Evolutionary conservation across 2,113 vertebrate species (phyloP), one percentile per base, ranked within the genome.

Genomic region (Brachyhypopomus gauderio): DNA sequence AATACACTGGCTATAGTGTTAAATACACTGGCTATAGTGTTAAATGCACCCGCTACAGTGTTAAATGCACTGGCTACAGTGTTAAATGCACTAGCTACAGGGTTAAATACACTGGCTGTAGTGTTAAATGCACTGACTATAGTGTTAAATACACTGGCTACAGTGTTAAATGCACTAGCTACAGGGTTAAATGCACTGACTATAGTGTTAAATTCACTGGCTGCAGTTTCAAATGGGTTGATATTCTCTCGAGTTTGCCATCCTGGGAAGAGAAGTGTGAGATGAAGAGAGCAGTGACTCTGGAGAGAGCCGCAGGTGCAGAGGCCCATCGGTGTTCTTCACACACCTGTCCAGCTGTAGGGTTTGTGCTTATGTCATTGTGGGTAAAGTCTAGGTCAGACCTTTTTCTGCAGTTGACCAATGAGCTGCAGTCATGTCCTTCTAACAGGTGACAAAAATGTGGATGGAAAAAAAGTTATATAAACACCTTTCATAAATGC

Each of bases 251-350:
- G 25, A 66, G 63, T 66, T 66, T 34, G 63, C 34, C 27, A 66
- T 12, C 17, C 63, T 34, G n/a, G 66, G 34, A 34, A 6, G 34
- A 41, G 66, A 70, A 41, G 34, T 41, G 19, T 20, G 7, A 70
- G 66, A 17, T 41, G 66, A 38, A 41, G 66, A 67, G 60, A 80
- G 30, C 78, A 72, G 56, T 52, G 30, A 73, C 34, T 62, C 69
- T 52, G 62, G 69, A 12, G 34, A 70, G 11, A 56, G 60, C 19
- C 30, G 72, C 60, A 41, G 41, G 75, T 45, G 72, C 41, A 45
- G 75, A 67, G n/a, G 25, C 38, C 14, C 72, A 75, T 9, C 38
- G 56, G 70, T 80, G 62, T 70, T 63, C 7, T n/a, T 70, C 66
- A 41, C 66, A 22, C 66, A 70, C 34, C 66, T 70, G 38, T 70